Base-by-base conservation (phyloP, 2,113 vertebrate species). In the Cettia cetti region DNA sequence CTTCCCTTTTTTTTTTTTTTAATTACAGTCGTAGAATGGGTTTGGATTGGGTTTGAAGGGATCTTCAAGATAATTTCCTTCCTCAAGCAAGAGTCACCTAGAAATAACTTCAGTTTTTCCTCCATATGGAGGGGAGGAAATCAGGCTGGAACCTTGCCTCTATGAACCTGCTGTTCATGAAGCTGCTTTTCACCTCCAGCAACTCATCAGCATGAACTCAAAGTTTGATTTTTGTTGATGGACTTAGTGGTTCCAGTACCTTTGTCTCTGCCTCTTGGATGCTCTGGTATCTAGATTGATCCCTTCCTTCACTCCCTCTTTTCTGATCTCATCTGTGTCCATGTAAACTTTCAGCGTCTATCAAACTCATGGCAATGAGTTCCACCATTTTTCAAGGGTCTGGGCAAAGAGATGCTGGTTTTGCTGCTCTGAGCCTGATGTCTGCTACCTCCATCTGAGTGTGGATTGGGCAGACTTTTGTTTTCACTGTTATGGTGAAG, bases 201-300 rank as follows among this genome's bases (percentile, higher is more conserved):
- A 80, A 78, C 63, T 26, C 16, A 49, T 44, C 84, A 70, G 21
- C 69, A 59, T 54, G 30, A 75, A 54, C 50, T 82, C 35, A 13
- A 74, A 69, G 44, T 60, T 27, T 92, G 45, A 15, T 56, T 93
- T 95, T 94, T 80, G 59, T 79, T 89, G 59, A 28, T 75, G 47
- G 22, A 49, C 80, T 50, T 75, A 50, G 57, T 88, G 57, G 37
- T 90, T 65, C 37, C 45, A 14, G 0, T 8, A 26, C 39, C 24
- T 71, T 70, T 80, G 49, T 52, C 74, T 86, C 31, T 80, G 40
- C 49, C 64, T 28, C 60, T 45, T 53, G 57, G 71, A 59, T 39
- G 40, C 42, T 88, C 83, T 82, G 63, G 4, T 69, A 82, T 77
- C 66, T 83, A 45, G 56, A 28, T 3, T 35, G 40, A 35, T 72